A percentile compares a stretch with the other conserved stretches of the same genome.
Conservation (phyloP, 2,888 invertebrate species). For the Meliscaeva auricollis region DNA sequence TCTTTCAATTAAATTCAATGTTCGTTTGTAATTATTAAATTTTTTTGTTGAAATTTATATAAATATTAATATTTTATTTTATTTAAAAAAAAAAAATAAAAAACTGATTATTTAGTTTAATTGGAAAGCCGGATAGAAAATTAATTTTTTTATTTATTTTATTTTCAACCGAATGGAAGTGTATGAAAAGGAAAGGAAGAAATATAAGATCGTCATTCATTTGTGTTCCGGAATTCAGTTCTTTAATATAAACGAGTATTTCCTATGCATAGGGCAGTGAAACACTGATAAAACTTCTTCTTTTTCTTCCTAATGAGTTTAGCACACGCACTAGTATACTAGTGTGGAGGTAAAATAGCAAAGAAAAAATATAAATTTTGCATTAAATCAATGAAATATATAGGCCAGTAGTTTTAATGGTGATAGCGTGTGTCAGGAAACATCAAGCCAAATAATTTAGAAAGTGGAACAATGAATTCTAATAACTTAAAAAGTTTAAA, state of each 20-base stretch:
- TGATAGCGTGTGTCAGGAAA: constrained; percentile 32
- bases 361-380: neutral
- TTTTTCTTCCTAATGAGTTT: constrained; percentile 10
- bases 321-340: constrained; percentile 2
- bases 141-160: neutral
- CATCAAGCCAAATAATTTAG: neutral
- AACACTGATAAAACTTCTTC: too few species aligned
- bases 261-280: neutral
- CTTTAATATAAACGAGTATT: neutral
- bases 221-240: neutral
- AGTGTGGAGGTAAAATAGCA: neutral
- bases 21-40: constrained; percentile 41
- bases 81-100: neutral
- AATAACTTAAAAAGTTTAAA: constrained; percentile 8
- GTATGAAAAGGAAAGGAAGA: neutral
- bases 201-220: neutral
- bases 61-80: constrained; percentile 4
- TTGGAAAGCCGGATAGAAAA: constrained; percentile 34
- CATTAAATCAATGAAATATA: constrained; percentile 10
- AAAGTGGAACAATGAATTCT: constrained; percentile 31
- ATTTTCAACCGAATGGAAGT: neutral
- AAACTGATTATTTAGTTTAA: neutral
- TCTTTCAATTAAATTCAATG: constrained; percentile 68
- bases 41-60: constrained; percentile 18
- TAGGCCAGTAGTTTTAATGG: constrained; percentile 19